These are phyloP conservation scores for Chloebia gouldiae DNA, from an alignment of 2,113 vertebrate genomes.

Conservation along the genomic window DNA sequence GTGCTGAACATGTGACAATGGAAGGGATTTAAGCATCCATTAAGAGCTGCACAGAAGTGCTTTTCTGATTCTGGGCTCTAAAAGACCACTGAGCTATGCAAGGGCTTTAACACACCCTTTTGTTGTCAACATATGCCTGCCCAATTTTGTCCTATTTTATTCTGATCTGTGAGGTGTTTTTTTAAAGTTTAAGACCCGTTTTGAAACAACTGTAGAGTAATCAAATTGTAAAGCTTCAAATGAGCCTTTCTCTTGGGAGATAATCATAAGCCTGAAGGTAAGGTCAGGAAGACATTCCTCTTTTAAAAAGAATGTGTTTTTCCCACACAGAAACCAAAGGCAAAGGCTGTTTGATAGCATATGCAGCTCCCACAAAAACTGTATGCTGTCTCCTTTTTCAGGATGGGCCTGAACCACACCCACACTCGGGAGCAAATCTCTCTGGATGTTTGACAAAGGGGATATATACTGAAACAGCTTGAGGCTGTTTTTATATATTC, in stretches of 20 bases:
- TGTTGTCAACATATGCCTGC: background rate
- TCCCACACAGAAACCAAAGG: background rate
- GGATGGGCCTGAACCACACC: background rate
- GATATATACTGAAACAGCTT: background rate
- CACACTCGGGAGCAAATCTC: background rate
- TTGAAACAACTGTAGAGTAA: background rate
- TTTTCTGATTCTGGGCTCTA: background rate
- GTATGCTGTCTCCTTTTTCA: background rate
- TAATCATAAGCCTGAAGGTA: background rate
- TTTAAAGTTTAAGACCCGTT: background rate
- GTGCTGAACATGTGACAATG: background rate
- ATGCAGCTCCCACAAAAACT: background rate
- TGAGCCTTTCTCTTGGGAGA: background rate
- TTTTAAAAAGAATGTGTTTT: background rate
- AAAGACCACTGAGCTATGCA: background rate
- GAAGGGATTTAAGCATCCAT: constrained; percentile 20
- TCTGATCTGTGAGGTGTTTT: background rate
- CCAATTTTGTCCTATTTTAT: background rate
- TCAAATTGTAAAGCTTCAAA: background rate
- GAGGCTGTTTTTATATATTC: background rate
- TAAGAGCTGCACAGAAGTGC: background rate
- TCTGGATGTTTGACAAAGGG: background rate
- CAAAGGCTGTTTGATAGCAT: background rate
- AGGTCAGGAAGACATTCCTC: background rate
- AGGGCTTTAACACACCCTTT: background rate